phyloP scores from a whole-genome alignment of 2,888 invertebrate genomes.

The Drosophila mercatorum region DNA sequence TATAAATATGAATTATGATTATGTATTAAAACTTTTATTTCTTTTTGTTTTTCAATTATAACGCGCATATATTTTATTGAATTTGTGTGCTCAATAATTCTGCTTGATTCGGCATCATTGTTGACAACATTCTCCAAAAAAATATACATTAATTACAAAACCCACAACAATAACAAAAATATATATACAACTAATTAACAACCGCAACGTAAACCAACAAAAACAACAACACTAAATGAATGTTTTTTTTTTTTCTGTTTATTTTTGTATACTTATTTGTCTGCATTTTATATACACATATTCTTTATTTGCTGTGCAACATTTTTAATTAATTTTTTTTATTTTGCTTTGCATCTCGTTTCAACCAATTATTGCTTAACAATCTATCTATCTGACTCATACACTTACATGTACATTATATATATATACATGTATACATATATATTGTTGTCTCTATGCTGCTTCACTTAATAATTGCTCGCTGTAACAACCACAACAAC shows the following conservation, averaged over 20 bases:
- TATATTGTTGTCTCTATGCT: conserved; percentile 54
- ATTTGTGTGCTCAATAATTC: conserved; percentile 51
- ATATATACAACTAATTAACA: conserved; percentile 58
- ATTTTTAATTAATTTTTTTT: conserved; percentile 56
- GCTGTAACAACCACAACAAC: conserved; percentile 57
- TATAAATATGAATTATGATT: conserved; percentile 17
- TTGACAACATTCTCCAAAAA: conserved; percentile 35
- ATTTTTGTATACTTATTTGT: conserved; percentile 6
- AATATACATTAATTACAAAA: conserved; percentile 60
- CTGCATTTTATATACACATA: conserved; percentile 13
- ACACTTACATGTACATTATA: conserved; percentile 43
- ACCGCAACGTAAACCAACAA: conserved; percentile 47
- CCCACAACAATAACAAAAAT: conserved; percentile 50
- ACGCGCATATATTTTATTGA: conserved; percentile 27
- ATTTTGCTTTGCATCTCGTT: conserved; percentile 29
- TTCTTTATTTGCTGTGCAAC: conserved; percentile 40
- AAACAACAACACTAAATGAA: conserved; percentile 30
- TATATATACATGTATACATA: conserved; percentile 8
- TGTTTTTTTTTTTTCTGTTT: conserved; percentile 3
- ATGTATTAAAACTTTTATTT: conserved; percentile 20
- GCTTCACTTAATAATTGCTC: conserved; percentile 64
- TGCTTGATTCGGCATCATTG: conserved; percentile 66
- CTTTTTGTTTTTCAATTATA: conserved; percentile 33
- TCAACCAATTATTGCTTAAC: conserved; percentile 23
- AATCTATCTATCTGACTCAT: conserved; percentile 30